Evolutionary conservation across 2,797 vertebrate genomes (phyloP).

Genomic region (Knipowitschia caucasica): DNA sequence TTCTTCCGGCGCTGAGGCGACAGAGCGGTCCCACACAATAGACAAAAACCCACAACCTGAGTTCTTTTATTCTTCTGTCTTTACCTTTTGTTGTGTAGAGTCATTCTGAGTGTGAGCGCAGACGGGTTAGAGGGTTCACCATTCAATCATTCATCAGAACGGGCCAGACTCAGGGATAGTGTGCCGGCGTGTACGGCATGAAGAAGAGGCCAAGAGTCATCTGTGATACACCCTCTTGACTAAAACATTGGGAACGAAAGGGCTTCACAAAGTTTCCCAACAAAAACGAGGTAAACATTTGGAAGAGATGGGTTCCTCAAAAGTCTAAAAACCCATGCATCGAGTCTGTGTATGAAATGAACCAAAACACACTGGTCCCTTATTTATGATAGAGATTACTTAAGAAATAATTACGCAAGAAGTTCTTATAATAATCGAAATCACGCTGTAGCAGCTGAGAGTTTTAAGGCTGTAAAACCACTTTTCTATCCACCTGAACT

Average conservation of each 20-base stretch:
- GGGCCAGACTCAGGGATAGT: neutral
- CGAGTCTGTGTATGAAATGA: too few relatives aligned
- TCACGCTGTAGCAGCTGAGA: too few relatives aligned
- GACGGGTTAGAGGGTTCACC: neutral
- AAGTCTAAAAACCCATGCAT: too few relatives aligned
- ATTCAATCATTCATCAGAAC: neutral
- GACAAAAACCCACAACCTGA: constrained; percentile 18
- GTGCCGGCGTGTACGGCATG: neutral
- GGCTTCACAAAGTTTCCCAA: neutral
- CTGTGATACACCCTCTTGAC: neutral
- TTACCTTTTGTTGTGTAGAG: neutral
- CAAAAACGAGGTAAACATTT: too few relatives aligned
- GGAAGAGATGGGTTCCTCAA: too few relatives aligned
- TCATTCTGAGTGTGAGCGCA: neutral
- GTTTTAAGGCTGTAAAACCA: too few relatives aligned
- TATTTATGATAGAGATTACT: too few relatives aligned
- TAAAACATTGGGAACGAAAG: neutral
- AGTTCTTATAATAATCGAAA: too few relatives aligned
- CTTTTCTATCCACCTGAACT: too few relatives aligned
- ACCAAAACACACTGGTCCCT: too few relatives aligned
- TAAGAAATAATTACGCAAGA: too few relatives aligned
- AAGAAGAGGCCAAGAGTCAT: neutral
- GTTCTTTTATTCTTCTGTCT: constrained; percentile 25
- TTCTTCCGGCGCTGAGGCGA: constrained; percentile 31
- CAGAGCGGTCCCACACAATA: constrained; percentile 22